Percentiles rank a stretch among this genome's conserved stretches.
These are phyloP conservation scores for Lepus americanus DNA, from an alignment of 2,113 vertebrate genomes.

Conservation along the genomic window DNA sequence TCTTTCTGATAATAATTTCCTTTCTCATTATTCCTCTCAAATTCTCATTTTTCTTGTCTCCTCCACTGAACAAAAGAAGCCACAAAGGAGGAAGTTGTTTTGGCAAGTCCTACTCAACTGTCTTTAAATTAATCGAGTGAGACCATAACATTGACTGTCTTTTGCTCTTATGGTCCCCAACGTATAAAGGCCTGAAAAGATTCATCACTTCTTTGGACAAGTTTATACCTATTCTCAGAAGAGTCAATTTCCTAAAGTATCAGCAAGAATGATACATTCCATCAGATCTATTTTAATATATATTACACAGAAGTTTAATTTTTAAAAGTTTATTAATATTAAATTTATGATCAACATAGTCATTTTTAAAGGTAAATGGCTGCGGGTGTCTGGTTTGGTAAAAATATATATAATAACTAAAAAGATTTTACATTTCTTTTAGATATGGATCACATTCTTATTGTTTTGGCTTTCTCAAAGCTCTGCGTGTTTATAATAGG, in stretches of 20 bases:
- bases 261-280: not conserved
- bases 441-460: not conserved
- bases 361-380: conserved; percentile 33
- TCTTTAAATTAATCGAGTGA: conserved; percentile 67
- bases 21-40: conserved; percentile 35
- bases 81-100: conserved; percentile 55
- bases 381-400: conserved; percentile 45
- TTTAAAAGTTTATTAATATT: conserved; percentile 64
- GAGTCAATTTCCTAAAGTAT: conserved; percentile 43
- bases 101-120: conserved; percentile 52
- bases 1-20: conserved; percentile 45
- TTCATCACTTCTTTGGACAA: not conserved
- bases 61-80: not conserved
- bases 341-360: conserved; percentile 33
- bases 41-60: conserved; percentile 48
- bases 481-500: not conserved
- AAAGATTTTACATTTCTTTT: conserved; percentile 33
- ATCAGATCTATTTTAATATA: conserved; percentile 42
- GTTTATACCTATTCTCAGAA: conserved; percentile 47
- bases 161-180: not conserved
- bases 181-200: conserved; percentile 52
- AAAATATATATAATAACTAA: conserved; percentile 33
- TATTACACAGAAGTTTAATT: conserved; percentile 51
- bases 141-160: not conserved
- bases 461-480: not conserved